Percentiles rank a stretch among this genome's conserved stretches.
Conservation (phyloP, 2,113 vertebrate genomes). For the Malurus cyaneus region DNA sequence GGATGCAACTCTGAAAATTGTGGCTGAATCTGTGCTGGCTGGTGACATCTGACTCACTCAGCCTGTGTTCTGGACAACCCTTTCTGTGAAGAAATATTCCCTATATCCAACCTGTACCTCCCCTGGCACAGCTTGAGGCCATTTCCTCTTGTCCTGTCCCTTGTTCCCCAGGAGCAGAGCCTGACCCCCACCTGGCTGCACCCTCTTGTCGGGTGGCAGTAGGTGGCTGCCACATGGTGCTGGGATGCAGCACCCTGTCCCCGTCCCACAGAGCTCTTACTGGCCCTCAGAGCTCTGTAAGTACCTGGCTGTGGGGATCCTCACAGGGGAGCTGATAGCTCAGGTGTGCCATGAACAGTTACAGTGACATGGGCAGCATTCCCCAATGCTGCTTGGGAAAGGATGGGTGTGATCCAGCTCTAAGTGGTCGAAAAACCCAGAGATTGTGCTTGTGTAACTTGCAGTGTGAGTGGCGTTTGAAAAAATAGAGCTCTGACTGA, state of each 20-base stretch:
- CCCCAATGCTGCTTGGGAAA: rapidly evolving
- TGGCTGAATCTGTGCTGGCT: background rate
- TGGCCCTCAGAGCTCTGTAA: background rate
- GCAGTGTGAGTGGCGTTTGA: rapidly evolving
- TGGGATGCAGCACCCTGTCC: background rate
- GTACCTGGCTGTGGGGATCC: rapidly evolving
- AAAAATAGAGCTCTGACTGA: background rate
- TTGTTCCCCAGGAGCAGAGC: background rate
- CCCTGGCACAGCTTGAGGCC: background rate
- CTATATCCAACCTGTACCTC: background rate
- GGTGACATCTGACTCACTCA: rapidly evolving
- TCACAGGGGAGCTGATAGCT: rapidly evolving
- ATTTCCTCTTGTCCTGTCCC: background rate
- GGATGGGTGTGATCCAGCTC: rapidly evolving
- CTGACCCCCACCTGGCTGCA: background rate
- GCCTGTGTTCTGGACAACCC: background rate
- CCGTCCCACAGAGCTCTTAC: background rate
- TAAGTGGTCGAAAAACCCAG: rapidly evolving
- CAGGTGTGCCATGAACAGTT: rapidly evolving
- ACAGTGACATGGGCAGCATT: rapidly evolving
- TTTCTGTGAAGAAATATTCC: background rate
- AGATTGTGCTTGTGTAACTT: background rate
- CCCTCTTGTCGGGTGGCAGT: background rate
- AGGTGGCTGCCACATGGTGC: rapidly evolving
- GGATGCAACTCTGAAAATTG: rapidly evolving